Percentiles rank a stretch among this genome's conserved stretches.
Evolutionary conservation across 92 coral and sea anemone genomes (phyloP).

Genomic region (Porites rus): DNA sequence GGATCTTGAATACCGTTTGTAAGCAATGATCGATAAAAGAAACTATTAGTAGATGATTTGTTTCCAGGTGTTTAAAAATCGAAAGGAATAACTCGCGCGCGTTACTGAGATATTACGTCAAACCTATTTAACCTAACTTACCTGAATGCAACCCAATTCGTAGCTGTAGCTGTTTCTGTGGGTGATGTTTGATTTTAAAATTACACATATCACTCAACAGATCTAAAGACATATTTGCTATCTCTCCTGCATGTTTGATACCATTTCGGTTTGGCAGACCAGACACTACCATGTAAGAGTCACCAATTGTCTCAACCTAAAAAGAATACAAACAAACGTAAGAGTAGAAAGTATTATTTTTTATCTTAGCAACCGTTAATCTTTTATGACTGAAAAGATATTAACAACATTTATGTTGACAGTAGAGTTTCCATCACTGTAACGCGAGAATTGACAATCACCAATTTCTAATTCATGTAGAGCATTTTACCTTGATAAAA

Average conservation of each 20-base stretch:
- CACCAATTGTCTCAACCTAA: slow-evolving; percentile 92
- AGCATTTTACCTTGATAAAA: no score
- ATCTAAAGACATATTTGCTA: slow-evolving; percentile 89
- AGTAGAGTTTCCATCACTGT: no score
- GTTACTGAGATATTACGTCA: no score
- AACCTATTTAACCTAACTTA: background rate
- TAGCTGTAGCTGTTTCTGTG: slow-evolving; percentile 77
- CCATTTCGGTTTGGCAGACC: slow-evolving; percentile 83
- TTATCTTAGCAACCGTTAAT: background rate
- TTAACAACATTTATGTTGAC: no score
- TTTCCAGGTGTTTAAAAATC: no score
- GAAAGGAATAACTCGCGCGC: no score
- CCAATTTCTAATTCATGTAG: no score
- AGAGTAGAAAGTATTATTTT: background rate
- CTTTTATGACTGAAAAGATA: no score
- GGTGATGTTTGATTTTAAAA: slow-evolving; percentile 76
- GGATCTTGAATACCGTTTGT: no score
- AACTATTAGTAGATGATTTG: no score
- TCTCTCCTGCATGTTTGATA: slow-evolving; percentile 82
- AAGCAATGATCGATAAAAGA: no score
- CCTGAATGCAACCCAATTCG: slow-evolving; percentile 90
- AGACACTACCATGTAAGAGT: slow-evolving; percentile 91
- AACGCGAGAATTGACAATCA: no score
- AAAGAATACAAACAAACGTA: background rate
- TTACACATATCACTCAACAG: slow-evolving; percentile 76